Percentiles rank a stretch among this genome's conserved stretches.
Evolutionary conservation across 35 echinoderm and acorn worm species (phyloP).

Genomic region (Nesometra sesokonis): DNA sequence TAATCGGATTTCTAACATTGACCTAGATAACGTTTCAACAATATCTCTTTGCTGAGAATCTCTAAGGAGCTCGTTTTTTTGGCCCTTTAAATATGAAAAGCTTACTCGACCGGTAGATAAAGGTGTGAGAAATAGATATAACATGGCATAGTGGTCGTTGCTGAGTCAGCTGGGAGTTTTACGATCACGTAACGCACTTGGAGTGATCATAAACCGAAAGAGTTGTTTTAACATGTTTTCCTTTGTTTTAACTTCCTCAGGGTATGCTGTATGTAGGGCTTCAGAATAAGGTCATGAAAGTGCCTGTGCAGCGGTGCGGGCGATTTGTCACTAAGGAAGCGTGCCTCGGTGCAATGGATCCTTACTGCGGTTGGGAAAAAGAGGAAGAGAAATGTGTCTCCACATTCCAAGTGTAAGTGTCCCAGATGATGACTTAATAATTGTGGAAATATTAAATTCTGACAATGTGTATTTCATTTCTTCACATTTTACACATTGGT

Average conservation of each 20-base stretch:
- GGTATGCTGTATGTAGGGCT: conserved; percentile 71
- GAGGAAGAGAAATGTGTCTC: conserved; percentile 39
- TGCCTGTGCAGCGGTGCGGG: conserved; percentile 58
- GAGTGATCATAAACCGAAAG: neutral
- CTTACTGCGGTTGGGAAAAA: conserved; percentile 85
- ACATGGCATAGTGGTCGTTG: neutral
- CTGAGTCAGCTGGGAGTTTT: neutral
- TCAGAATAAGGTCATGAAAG: conserved; percentile 61
- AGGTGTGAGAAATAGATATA: neutral
- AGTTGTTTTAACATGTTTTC: neutral
- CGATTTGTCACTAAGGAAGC: conserved; percentile 41
- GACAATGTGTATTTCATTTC: too few species aligned
- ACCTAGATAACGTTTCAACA: neutral
- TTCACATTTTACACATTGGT: too few species aligned
- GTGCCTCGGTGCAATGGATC: conserved; percentile 81
- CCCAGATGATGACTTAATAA: too few species aligned
- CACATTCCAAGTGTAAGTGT: conserved; percentile 63
- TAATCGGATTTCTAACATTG: neutral
- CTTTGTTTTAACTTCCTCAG: conserved; percentile 31
- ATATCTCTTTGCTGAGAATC: neutral
- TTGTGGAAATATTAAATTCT: too few species aligned
- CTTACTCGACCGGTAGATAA: neutral
- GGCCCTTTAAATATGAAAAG: neutral
- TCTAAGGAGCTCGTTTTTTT: neutral
- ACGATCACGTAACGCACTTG: neutral